Conservation (phyloP, 2,797 vertebrate species). For the Etheostoma perlongum region DNA sequence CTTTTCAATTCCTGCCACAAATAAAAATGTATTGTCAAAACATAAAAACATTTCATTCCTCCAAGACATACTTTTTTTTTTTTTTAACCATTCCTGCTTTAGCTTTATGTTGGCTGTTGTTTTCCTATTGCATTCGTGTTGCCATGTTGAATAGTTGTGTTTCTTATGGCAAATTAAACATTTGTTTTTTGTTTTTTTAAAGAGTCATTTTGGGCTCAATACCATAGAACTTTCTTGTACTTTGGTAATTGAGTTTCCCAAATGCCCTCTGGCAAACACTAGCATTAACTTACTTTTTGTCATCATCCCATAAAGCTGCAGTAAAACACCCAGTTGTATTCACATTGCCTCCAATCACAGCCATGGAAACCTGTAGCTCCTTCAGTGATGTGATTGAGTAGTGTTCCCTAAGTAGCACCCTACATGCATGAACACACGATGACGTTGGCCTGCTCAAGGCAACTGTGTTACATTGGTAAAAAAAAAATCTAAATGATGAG, state of each 20-base stretch:
- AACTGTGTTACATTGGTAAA: not conserved
- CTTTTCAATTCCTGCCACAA: not conserved
- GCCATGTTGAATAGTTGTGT: not conserved
- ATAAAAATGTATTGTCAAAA: not conserved
- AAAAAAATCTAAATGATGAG: not conserved
- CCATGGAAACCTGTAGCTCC: not conserved
- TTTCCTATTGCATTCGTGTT: not conserved
- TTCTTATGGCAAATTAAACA: not conserved
- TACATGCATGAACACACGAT: not conserved
- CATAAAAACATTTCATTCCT: not conserved
- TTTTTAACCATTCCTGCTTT: not conserved
- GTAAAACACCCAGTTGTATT: not conserved
- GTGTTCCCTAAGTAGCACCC: not conserved
- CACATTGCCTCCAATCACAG: not conserved
- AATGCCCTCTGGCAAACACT: not conserved
- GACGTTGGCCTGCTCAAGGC: no score
- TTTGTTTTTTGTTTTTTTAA: not conserved
- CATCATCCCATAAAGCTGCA: not conserved
- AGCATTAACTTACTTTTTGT: not conserved
- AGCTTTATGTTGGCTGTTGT: not conserved
- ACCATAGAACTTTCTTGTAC: not conserved
- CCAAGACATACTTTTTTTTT: not conserved
- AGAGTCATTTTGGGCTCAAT: not conserved
- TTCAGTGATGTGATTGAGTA: not conserved
- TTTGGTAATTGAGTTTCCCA: not conserved